Conservation (phyloP, 1,140 invertebrate genomes). For the Ceratosolen solmsi region DNA sequence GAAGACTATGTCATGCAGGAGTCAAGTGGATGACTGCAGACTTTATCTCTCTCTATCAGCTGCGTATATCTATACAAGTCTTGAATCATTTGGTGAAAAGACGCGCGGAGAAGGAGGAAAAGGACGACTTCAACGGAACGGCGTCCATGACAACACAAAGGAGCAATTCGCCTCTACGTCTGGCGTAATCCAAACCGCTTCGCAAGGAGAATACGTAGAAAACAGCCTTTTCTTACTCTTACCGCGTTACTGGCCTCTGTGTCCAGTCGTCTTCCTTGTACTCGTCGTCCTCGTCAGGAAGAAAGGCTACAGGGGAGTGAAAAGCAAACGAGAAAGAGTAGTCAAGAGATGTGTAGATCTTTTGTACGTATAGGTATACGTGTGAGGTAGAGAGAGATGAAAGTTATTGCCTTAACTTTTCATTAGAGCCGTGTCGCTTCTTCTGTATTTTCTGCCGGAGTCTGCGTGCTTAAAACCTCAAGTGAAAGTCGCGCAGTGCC, state of each 20-base stretch:
- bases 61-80: neutral
- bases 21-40: neutral
- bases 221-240: constrained; percentile 30
- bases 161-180: constrained; percentile 22
- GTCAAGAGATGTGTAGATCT: neutral
- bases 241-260: too few relatives aligned
- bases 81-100: constrained; percentile 9
- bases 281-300: neutral
- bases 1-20: neutral
- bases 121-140: neutral
- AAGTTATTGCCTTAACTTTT: constrained; percentile 43
- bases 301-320: neutral
- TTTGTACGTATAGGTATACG: too few relatives aligned
- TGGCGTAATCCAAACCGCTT: constrained; percentile 37
- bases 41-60: neutral
- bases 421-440: constrained; percentile 24
- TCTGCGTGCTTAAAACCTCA: constrained; percentile 2
- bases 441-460: neutral
- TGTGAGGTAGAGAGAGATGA: too few relatives aligned
- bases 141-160: constrained; percentile 15
- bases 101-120: neutral
- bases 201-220: constrained; percentile 37
- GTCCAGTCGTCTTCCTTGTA: neutral
- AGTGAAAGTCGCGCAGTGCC: constrained; percentile 27
- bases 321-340: neutral